phyloP scores from a whole-genome alignment of 2,888 invertebrate genomes.

The Drosophila koepferae region DNA sequence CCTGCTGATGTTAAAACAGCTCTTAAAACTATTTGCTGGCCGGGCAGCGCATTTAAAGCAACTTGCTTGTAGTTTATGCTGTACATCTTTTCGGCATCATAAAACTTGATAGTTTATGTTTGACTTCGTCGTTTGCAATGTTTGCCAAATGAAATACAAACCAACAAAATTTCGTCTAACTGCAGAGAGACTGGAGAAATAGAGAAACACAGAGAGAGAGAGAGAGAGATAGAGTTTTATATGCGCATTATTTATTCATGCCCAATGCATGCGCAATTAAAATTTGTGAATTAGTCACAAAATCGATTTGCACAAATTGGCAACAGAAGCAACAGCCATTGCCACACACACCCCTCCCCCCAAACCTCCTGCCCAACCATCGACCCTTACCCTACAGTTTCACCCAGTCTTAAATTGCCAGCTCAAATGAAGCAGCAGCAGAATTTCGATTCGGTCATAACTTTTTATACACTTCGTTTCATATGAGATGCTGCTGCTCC shows the following conservation, averaged over 20 bases:
- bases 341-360: neutral
- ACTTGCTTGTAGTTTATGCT: slow-evolving; percentile 48
- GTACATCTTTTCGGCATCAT: slow-evolving; percentile 63
- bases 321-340: slow-evolving; percentile 23
- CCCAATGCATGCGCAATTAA: slow-evolving; percentile 73
- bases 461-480: slow-evolving; percentile 53
- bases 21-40: slow-evolving; percentile 67
- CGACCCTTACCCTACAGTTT: neutral
- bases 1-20: slow-evolving; percentile 26
- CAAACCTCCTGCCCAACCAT: too few relatives aligned
- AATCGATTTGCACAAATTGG: slow-evolving; percentile 71
- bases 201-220: neutral
- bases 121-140: slow-evolving; percentile 45
- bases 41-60: slow-evolving; percentile 62
- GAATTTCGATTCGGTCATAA: slow-evolving; percentile 35
- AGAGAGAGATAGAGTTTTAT: slow-evolving; percentile 37
- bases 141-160: slow-evolving; percentile 56
- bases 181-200: slow-evolving; percentile 22
- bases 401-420: slow-evolving; percentile 35
- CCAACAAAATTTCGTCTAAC: slow-evolving; percentile 36
- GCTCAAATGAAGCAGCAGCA: slow-evolving; percentile 43
- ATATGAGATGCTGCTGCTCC: slow-evolving; percentile 38
- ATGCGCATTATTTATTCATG: slow-evolving; percentile 72
- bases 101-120: slow-evolving; percentile 77
- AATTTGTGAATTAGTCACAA: slow-evolving; percentile 76